Conservation (phyloP, 1,140 invertebrate species). For the Sitophilus oryzae region DNA sequence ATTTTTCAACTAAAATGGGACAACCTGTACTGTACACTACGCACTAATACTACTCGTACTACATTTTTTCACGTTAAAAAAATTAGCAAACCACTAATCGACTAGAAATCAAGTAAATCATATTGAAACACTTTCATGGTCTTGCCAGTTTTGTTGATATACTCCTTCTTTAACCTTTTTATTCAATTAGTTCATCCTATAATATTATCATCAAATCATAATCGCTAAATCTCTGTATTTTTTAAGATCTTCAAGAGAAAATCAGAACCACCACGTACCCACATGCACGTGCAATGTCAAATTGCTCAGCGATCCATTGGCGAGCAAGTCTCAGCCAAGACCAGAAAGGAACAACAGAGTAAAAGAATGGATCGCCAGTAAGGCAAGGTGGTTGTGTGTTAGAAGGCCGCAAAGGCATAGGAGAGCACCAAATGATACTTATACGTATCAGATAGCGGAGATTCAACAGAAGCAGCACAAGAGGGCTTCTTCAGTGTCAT, state of each 20-base stretch:
- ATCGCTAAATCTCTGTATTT: too few relatives aligned
- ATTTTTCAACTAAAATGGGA: too few relatives aligned
- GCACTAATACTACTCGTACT: too few relatives aligned
- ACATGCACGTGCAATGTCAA: constrained; percentile 67
- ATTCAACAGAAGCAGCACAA: constrained; percentile 69
- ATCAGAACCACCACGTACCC: constrained; percentile 51
- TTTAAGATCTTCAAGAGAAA: constrained; percentile 65
- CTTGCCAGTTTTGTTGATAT: too few relatives aligned
- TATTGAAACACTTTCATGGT: too few relatives aligned
- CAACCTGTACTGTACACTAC: too few relatives aligned
- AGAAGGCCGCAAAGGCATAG: constrained; percentile 34
- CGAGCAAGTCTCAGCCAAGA: constrained; percentile 29
- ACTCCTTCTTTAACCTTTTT: too few relatives aligned
- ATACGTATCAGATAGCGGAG: constrained; percentile 75
- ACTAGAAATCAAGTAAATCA: too few relatives aligned
- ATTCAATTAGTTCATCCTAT: too few relatives aligned
- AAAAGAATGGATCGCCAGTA: constrained; percentile 47
- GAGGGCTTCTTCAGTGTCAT: constrained; percentile 75
- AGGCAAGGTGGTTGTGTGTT: constrained; percentile 46
- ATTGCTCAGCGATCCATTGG: constrained; percentile 44
- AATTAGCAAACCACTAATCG: too few relatives aligned
- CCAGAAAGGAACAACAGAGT: constrained; percentile 39
- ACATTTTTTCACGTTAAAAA: too few relatives aligned
- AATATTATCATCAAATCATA: too few relatives aligned
- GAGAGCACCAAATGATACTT: constrained; percentile 56